Evolutionary conservation across 2,797 vertebrate genomes (phyloP), one percentile per base, ranked within the genome.

Genomic region (Gouania willdenowi): DNA sequence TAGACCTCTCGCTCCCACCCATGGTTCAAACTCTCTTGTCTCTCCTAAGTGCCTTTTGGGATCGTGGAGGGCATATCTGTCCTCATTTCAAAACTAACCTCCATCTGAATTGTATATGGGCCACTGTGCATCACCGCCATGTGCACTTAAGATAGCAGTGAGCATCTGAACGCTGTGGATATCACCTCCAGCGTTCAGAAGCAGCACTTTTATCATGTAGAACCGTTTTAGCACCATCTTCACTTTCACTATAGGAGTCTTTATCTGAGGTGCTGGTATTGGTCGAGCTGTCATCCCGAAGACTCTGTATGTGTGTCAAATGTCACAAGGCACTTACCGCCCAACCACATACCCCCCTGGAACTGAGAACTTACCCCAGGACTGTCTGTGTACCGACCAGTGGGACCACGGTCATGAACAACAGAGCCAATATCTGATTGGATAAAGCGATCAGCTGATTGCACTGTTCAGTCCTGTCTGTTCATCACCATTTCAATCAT

Each of bases 121-220:
- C 39, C 25, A 26, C 49, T 30, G 29, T 65, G 56, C 28, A n/a
- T 57, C 22, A 26, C 66, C 50, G 55, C 59, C 31, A 50, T 48
- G 51, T 50, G 66, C 75, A 73, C 78, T 83, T 73, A 44, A 79
- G 77, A 75, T 78, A 74, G 53, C 46, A 1, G 20, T 4, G 61
- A 21, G 41, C 32, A 24, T 35, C 47, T 9, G 24, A 48, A 51
- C 16, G 18, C 51, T 63, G 26, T 31, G 47, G 34, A 69, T 72
- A 65, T 67, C 71, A 40, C 64, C 49, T 29, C 57, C 33, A 34
- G 41, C 23, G 43, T 45, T 44, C 23, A 29, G 33, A 50, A 45
- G 3, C 18, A 58, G 39, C 40, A 45, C 35, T 47, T 69, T 77
- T 79, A 82, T 82, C 77, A 50, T 18, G 56, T 56, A 63, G 36